A percentile compares a stretch with the other conserved stretches of the same genome.
phyloP scores from a whole-genome alignment of 2,797 vertebrate species.

The Euphonia xanthogaster region DNA sequence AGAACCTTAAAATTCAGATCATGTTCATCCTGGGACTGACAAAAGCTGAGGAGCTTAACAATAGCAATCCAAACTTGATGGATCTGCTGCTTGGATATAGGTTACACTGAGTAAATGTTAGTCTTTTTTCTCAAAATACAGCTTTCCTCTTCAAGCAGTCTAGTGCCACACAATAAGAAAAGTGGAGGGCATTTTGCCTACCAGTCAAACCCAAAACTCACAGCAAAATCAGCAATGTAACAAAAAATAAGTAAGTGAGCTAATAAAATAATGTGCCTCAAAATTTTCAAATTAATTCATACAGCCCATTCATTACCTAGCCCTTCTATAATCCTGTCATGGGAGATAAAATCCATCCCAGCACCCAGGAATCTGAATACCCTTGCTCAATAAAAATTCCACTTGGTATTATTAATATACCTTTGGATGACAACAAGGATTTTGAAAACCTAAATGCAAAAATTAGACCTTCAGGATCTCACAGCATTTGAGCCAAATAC shows the following conservation, averaged over 20 bases:
- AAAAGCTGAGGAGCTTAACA: slow-evolving; percentile 34
- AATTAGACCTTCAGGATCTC: background rate
- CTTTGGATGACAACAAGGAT: background rate
- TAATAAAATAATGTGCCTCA: background rate
- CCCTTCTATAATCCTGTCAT: background rate
- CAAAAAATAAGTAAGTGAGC: background rate
- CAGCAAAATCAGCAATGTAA: background rate
- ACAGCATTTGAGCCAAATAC: background rate
- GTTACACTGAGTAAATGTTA: slow-evolving; percentile 55
- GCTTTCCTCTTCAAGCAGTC: background rate
- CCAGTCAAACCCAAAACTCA: background rate
- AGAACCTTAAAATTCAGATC: slow-evolving; percentile 28
- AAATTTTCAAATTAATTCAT: background rate
- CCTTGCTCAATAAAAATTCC: background rate
- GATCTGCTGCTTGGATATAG: background rate
- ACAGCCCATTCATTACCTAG: background rate
- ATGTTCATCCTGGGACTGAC: background rate
- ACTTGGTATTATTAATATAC: background rate
- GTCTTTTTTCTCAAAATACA: background rate
- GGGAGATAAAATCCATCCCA: background rate
- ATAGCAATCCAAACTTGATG: background rate
- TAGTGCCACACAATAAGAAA: background rate
- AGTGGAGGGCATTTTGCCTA: background rate
- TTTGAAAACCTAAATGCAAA: background rate
- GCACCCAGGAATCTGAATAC: background rate